Percentiles rank a stretch among this genome's conserved stretches.
Evolutionary conservation across 2,113 vertebrate genomes (phyloP).

Genomic region (Lichenostomus cassidix): DNA sequence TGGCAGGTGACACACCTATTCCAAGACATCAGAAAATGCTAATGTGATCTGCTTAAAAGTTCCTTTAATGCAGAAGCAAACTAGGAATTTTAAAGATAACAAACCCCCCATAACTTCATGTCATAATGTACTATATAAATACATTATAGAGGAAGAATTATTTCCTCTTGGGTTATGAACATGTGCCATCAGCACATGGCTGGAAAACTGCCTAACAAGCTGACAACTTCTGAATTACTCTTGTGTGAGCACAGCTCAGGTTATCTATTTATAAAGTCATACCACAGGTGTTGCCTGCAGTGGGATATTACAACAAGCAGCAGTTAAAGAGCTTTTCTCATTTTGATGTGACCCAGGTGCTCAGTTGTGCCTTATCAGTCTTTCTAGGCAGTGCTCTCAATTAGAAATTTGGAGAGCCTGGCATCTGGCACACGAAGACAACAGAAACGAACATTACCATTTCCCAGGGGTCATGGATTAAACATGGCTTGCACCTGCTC

Average conservation of each 20-base stretch:
- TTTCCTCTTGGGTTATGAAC: not conserved
- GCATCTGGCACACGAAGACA: conserved; percentile 29
- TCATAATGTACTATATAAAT: not conserved
- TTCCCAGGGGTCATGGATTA: conserved; percentile 49
- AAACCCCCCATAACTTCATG: not conserved
- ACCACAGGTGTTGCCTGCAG: conserved; percentile 20
- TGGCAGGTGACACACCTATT: not conserved
- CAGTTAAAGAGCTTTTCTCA: conserved; percentile 6
- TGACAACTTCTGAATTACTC: conserved; percentile 14
- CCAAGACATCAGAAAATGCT: not conserved
- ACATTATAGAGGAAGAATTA: too few species aligned
- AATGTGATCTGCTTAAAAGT: not conserved
- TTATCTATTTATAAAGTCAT: conserved; percentile 44
- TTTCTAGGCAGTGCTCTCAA: not conserved
- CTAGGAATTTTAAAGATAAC: not conserved
- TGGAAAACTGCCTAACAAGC: conserved; percentile 39
- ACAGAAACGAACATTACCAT: not conserved
- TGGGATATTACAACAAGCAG: not conserved
- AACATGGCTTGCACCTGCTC: conserved; percentile 48
- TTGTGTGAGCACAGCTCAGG: not conserved
- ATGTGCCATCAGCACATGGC: not conserved
- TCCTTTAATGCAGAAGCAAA: not conserved
- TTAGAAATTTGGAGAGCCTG: conserved; percentile 3
- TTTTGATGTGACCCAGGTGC: not conserved
- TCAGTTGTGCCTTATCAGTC: not conserved